Evolutionary conservation across 2,113 vertebrate species (phyloP).

Genomic region (Alectura lathami): DNA sequence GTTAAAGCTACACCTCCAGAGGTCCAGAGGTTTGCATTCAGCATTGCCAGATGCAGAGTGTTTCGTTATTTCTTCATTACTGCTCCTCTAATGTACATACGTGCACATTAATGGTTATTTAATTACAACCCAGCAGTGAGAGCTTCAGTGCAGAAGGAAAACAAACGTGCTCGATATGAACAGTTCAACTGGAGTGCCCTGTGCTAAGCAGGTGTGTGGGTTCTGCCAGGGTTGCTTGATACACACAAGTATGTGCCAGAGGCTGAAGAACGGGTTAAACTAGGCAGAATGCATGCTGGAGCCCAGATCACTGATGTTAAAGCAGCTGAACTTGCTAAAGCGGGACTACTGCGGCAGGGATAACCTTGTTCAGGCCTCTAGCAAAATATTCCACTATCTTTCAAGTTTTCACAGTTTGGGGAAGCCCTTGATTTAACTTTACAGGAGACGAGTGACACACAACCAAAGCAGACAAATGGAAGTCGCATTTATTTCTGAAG

Average conservation of each 20-base stretch:
- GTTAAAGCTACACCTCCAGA: neutral
- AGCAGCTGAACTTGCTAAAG: neutral
- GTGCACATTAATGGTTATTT: neutral
- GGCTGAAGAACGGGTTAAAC: neutral
- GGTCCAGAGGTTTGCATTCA: neutral
- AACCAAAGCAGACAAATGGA: constrained; percentile 71
- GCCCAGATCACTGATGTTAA: neutral
- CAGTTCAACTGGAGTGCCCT: neutral
- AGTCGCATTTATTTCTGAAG: constrained; percentile 82
- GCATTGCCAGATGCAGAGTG: neutral
- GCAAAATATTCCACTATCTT: neutral
- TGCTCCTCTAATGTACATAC: neutral
- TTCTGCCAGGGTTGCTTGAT: neutral
- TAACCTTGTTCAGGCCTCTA: neutral
- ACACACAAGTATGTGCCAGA: neutral
- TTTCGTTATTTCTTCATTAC: neutral
- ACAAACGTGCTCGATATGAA: neutral
- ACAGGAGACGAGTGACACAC: neutral
- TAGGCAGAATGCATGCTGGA: neutral
- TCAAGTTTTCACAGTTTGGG: neutral
- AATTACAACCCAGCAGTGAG: neutral
- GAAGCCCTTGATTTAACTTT: neutral
- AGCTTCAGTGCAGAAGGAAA: neutral
- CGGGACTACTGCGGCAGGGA: neutral
- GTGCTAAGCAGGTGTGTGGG: neutral